Evolutionary conservation across 2,113 vertebrate species (phyloP), one percentile per base, ranked within the genome.

Genomic region (Nothoprocta pentlandii): DNA sequence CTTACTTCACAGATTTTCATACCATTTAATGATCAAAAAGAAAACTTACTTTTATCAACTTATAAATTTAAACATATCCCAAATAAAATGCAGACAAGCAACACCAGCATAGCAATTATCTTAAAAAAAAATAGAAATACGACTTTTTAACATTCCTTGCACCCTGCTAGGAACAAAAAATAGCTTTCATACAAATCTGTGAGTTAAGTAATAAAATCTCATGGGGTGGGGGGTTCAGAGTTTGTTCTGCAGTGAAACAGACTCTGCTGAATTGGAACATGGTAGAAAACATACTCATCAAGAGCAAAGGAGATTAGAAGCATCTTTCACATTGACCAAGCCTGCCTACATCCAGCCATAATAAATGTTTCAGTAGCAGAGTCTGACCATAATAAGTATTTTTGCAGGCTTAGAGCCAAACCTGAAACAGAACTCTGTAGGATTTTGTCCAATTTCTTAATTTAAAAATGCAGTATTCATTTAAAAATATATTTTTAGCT

Each of bases 291-390:
- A 80, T 49, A 88, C 74, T 89, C 91, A 93, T 91, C 76, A 67
- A 93, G 89, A 82, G 54, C 39, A 90, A 93, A 90, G 49, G 44
- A 84, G 92, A 89, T 96, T 88, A 93, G 94, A 95, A 92, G 76
- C 74, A 81, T 94, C 89, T 91, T 95, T 91, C 78, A 87, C 28
- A 68, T 87, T 90, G 68, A 87, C 96, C 80, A 80, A 77, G 41
- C 36, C 78, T 93, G 75, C 70, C 76, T 96, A 89, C 46, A 86
- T 94, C 54, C 80, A 86, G 80, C 66, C 3, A 0, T 94, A 94
- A 94, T 95, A 96, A 98, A 91, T 87, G 87, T 91, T 97, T 96
- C 96, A 91, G 94, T 92, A 96, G 96, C 93, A 96, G 87, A 94
- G 53, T 66, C 28, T 95, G 93, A 97, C 92, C 95, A 90, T 96